Percentiles rank a stretch among this genome's conserved stretches.
These are phyloP conservation scores for Vespertilio murinus DNA, from an alignment of 2,797 vertebrate genomes.

Conservation along the genomic window DNA sequence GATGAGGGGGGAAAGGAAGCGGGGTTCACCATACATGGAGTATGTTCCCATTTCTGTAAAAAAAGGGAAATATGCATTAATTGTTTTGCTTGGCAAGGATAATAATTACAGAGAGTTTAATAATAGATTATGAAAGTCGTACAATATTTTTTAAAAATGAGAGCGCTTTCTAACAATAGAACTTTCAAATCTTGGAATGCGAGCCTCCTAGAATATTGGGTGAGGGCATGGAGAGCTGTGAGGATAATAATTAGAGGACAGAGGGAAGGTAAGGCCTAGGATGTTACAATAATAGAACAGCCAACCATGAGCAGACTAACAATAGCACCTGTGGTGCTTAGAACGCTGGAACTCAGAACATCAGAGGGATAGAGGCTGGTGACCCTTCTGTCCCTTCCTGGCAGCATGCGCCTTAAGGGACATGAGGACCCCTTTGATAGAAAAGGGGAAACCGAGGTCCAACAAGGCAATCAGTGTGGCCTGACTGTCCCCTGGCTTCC, in stretches of 20 bases:
- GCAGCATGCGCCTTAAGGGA: background rate
- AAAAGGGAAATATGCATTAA: slow-evolving; percentile 34
- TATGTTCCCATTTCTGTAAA: slow-evolving; percentile 36
- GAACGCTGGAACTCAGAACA: background rate
- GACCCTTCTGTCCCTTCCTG: background rate
- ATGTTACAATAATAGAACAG: background rate
- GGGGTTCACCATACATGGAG: background rate
- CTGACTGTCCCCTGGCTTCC: slow-evolving; percentile 22
- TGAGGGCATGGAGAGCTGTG: background rate
- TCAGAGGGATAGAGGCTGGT: background rate
- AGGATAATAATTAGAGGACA: slow-evolving; percentile 36
- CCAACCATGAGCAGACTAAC: background rate
- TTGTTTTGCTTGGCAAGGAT: slow-evolving; percentile 68
- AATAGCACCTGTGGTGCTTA: background rate
- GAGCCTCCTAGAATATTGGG: slow-evolving; percentile 53
- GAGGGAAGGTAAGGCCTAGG: background rate
- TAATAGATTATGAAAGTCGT: slow-evolving; percentile 74
- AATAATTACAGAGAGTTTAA: slow-evolving; percentile 66
- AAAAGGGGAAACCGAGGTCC: slow-evolving; percentile 64
- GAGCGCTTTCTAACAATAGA: slow-evolving; percentile 73
- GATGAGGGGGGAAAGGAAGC: background rate
- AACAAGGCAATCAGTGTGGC: background rate
- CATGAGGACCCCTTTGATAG: background rate
- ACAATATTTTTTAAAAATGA: slow-evolving; percentile 62
- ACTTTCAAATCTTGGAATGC: slow-evolving; percentile 66